Conservation (phyloP, 2,888 invertebrate species). For the Eutolmus rufibarbis region DNA sequence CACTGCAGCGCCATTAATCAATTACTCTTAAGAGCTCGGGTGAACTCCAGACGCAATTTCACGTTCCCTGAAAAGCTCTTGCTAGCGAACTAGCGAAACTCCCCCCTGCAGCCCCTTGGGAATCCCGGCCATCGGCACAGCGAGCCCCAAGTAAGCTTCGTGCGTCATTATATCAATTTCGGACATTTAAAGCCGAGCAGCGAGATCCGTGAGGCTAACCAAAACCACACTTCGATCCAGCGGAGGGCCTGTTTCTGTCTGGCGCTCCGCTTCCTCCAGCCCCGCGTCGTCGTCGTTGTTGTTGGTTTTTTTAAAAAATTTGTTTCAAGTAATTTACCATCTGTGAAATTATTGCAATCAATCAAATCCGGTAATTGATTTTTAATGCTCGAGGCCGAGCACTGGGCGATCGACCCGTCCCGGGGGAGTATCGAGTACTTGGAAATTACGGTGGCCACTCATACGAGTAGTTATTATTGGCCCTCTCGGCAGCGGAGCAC, state of each 20-base stretch:
- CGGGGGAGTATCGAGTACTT: slow-evolving; percentile 28
- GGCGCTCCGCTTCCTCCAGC: slow-evolving; percentile 1
- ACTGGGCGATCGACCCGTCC: neutral
- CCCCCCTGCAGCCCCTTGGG: neutral
- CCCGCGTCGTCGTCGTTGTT: neutral
- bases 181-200: slow-evolving; percentile 3
- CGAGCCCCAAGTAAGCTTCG: neutral
- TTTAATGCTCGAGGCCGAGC: slow-evolving; percentile 48
- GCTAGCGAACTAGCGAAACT: neutral
- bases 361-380: slow-evolving; percentile 51
- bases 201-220: slow-evolving; percentile 4
- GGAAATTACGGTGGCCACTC: slow-evolving; percentile 30
- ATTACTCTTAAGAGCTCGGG: slow-evolving; percentile 21
- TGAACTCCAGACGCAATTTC: slow-evolving; percentile 32
- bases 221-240: neutral
- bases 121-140: neutral
- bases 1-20: slow-evolving; percentile 16
- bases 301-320: slow-evolving; percentile 33
- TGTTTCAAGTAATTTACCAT: slow-evolving; percentile 44
- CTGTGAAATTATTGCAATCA: slow-evolving; percentile 51
- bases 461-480: slow-evolving; percentile 22
- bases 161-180: slow-evolving; percentile 40
- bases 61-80: slow-evolving; percentile 18
- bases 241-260: slow-evolving; percentile 3
- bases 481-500: neutral